Conservation (phyloP, 2,888 invertebrate genomes). For the Arenicola marina region DNA sequence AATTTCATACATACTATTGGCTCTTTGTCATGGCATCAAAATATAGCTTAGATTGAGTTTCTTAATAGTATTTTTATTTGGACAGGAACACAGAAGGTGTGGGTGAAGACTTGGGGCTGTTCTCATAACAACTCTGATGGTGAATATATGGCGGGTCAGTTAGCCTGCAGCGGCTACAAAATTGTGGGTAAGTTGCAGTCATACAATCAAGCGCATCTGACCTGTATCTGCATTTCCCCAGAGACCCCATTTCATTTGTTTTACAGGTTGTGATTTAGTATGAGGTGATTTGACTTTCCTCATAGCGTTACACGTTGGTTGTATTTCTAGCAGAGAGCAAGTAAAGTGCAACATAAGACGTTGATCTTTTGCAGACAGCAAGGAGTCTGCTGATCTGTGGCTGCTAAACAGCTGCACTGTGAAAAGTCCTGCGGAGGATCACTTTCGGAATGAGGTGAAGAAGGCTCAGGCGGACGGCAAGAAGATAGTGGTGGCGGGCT, state of each 20-base stretch:
- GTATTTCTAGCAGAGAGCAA: too few relatives aligned
- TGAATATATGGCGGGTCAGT: conserved; percentile 97
- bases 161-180: conserved; percentile 84
- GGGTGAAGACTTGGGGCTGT: conserved; percentile 78
- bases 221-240: too few relatives aligned
- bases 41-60: too few relatives aligned
- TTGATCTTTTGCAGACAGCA: conserved; percentile 12
- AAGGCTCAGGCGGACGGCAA: conserved; percentile 76
- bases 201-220: too few relatives aligned
- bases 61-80: too few relatives aligned
- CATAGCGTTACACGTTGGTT: too few relatives aligned
- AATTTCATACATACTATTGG: too few relatives aligned
- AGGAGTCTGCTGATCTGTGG: conserved; percentile 84
- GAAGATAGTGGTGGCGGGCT: conserved; percentile 93
- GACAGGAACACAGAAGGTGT: conserved; percentile 29
- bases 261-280: too few relatives aligned
- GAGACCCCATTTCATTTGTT: too few relatives aligned
- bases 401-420: conserved; percentile 97
- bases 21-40: too few relatives aligned
- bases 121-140: conserved; percentile 97
- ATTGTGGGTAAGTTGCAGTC: conserved; percentile 67
- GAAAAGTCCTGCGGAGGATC: conserved; percentile 95
- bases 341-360: too few relatives aligned
- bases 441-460: conserved; percentile 80
- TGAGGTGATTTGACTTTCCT: too few relatives aligned